These are phyloP conservation scores for Chironomus riparius DNA, from an alignment of 2,888 invertebrate species.

Conservation along the genomic window DNA sequence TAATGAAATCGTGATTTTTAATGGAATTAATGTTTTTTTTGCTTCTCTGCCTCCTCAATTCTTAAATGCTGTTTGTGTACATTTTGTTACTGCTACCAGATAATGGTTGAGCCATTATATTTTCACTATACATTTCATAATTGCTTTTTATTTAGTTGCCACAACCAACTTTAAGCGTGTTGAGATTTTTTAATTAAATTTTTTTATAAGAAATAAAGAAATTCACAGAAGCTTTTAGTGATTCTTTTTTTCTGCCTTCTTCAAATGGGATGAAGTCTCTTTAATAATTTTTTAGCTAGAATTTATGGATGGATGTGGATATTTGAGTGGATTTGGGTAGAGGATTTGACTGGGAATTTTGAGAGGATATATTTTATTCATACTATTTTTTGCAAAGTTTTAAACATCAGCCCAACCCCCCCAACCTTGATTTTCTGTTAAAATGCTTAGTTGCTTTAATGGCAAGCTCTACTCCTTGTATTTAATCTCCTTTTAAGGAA, in stretches of 20 bases:
- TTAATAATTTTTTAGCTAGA: neutral
- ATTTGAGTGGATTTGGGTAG: too few relatives aligned
- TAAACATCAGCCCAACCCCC: too few relatives aligned
- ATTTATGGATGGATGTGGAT: neutral
- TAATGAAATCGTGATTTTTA: neutral
- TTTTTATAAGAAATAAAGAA: neutral
- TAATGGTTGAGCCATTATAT: neutral
- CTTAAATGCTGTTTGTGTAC: neutral
- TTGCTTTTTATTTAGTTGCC: neutral
- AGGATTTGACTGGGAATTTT: too few relatives aligned
- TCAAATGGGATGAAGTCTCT: too few relatives aligned
- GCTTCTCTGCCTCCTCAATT: neutral
- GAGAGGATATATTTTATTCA: too few relatives aligned
- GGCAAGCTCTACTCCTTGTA: too few relatives aligned
- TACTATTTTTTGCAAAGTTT: too few relatives aligned
- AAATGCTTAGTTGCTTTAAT: too few relatives aligned
- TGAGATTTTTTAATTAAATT: conserved; percentile 7
- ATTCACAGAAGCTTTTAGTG: neutral
- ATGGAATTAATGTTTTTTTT: neutral
- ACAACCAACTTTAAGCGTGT: neutral
- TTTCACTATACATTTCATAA: neutral
- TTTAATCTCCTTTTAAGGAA: too few relatives aligned
- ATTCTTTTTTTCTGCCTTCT: too few relatives aligned
- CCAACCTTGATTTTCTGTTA: too few relatives aligned
- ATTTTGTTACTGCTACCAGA: neutral